These are phyloP conservation scores for Nymphalis c-album DNA, from an alignment of 2,888 invertebrate species.

Conservation along the genomic window DNA sequence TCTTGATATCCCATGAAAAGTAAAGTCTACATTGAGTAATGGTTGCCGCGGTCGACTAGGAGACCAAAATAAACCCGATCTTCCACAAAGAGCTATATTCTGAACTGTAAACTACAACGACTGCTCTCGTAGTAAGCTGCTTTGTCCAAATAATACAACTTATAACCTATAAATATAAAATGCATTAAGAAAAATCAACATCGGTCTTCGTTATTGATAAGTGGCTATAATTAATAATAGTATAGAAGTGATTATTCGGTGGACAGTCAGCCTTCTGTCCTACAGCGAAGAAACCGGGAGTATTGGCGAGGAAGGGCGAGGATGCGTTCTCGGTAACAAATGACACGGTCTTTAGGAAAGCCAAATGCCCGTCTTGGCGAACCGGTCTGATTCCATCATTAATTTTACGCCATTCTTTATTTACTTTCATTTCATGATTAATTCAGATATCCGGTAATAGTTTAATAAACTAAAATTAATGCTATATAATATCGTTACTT, in stretches of 20 bases:
- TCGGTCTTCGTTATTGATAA: too few species aligned
- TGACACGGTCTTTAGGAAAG: constrained; percentile 36
- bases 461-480: not conserved
- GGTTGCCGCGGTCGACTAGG: constrained; percentile 39
- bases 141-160: not conserved
- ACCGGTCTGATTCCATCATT: constrained; percentile 55
- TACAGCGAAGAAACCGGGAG: constrained; percentile 5
- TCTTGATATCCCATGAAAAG: constrained; percentile 61
- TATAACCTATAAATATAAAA: too few species aligned
- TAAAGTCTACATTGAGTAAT: constrained; percentile 60
- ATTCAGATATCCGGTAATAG: constrained; percentile 10
- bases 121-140: not conserved
- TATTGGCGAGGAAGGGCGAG: constrained; percentile 21
- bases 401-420: constrained; percentile 43
- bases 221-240: not conserved
- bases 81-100: constrained; percentile 1
- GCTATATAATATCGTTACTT: too few species aligned
- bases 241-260: not conserved
- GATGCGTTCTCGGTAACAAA: constrained; percentile 35
- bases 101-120: not conserved
- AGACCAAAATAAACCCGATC: constrained; percentile 8
- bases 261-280: not conserved
- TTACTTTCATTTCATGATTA: constrained; percentile 26
- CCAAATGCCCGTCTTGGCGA: constrained; percentile 35
- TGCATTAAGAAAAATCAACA: too few species aligned